Conservation (phyloP, 2,797 vertebrate species). For the Acridotheres tristis region DNA sequence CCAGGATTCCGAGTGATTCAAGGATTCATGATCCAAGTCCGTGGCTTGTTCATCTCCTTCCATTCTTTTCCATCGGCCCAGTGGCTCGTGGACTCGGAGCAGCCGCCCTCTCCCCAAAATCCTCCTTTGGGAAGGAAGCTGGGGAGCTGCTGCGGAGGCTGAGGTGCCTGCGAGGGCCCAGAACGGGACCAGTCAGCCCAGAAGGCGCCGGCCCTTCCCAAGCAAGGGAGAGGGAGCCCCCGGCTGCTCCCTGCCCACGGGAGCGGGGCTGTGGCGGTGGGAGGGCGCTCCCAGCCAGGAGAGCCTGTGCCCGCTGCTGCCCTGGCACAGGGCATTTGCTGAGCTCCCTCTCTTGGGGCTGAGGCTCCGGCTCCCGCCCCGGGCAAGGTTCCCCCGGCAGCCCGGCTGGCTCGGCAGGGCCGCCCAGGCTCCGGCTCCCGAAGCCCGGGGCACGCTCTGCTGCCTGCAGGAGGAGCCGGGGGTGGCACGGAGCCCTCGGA, state of each 20-base stretch:
- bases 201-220: not conserved
- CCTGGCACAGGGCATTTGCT: not conserved
- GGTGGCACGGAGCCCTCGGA: not conserved
- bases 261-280: not conserved
- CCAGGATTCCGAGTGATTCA: not conserved
- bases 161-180: not conserved
- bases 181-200: not conserved
- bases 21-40: not conserved
- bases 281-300: not conserved
- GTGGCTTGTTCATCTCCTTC: not conserved
- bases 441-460: not conserved
- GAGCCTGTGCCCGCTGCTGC: not conserved
- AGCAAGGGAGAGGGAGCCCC: not conserved
- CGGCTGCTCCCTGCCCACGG: not conserved
- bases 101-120: not conserved
- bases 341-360: not conserved
- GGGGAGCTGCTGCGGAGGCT: not conserved
- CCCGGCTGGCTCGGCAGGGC: not conserved
- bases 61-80: not conserved
- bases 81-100: not conserved
- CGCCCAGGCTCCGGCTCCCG: not conserved
- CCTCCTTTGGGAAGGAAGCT: not conserved
- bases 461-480: not conserved
- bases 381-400: not conserved
- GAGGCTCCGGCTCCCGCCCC: not conserved